phyloP scores from a whole-genome alignment of 2,888 invertebrate genomes.

The Mylabris sibirica region DNA sequence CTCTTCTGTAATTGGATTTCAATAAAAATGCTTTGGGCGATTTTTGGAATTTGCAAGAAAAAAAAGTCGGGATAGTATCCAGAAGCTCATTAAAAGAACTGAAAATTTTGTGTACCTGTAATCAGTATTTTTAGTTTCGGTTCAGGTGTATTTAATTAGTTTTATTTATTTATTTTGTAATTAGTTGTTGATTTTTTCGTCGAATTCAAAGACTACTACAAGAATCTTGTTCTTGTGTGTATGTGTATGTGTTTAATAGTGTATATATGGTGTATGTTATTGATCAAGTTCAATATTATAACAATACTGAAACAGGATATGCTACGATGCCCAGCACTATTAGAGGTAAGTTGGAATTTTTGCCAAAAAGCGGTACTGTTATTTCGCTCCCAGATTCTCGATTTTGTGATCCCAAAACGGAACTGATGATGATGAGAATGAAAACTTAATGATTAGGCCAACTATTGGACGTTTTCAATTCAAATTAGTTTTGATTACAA shows the following conservation, averaged over 20 bases:
- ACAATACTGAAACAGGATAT: conserved; percentile 46
- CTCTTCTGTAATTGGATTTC: background rate
- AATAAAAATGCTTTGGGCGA: conserved; percentile 50
- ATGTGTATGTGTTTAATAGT: background rate
- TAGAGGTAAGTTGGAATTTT: conserved; percentile 56
- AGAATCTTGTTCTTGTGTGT: background rate
- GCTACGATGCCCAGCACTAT: conserved; percentile 62
- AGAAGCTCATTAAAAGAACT: background rate
- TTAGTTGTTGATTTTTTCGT: conserved; percentile 14
- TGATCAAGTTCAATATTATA: background rate
- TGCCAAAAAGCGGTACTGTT: conserved; percentile 9
- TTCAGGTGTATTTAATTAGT: background rate
- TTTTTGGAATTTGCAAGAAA: conserved; percentile 56
- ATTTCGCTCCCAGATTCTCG: background rate
- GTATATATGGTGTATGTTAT: background rate
- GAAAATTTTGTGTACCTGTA: conserved; percentile 22
- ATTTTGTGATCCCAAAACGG: background rate
- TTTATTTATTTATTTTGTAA: conserved; percentile 19
- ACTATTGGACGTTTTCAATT: background rate
- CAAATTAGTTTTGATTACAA: background rate
- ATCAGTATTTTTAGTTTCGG: conserved; percentile 27
- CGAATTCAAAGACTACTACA: background rate
- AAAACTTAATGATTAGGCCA: background rate
- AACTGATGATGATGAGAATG: background rate
- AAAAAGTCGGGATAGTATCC: conserved; percentile 48